Conservation (phyloP, 2,888 invertebrate genomes). For the Neria commutata region DNA sequence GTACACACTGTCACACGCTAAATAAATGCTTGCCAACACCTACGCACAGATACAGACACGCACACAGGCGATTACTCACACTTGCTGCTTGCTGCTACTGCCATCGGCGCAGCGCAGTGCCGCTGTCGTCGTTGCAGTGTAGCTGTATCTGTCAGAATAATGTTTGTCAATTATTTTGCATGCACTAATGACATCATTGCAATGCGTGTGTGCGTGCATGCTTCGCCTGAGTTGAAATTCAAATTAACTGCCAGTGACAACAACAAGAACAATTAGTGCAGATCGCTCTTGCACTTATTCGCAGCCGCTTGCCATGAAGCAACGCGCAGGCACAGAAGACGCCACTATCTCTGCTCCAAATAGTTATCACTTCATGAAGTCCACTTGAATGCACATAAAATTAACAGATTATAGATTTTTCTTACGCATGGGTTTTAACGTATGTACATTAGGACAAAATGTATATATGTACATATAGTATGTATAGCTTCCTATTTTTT, state of each 20-base stretch:
- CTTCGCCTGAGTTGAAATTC: neutral
- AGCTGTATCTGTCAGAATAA: constrained; percentile 24
- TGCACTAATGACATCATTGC: constrained; percentile 21
- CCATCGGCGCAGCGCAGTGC: neutral
- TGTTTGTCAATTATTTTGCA: constrained; percentile 27
- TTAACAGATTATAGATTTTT: too few species aligned
- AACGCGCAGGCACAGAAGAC: neutral
- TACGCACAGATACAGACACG: constrained; percentile 10
- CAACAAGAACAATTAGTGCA: neutral
- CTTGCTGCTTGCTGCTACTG: constrained; percentile 26
- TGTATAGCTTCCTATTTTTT: too few species aligned
- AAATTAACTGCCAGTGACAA: neutral
- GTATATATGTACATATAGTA: too few species aligned
- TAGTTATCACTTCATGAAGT: too few species aligned
- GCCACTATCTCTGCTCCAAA: too few species aligned
- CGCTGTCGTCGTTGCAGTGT: neutral
- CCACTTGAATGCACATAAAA: too few species aligned
- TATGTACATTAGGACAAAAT: too few species aligned
- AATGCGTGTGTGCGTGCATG: constrained; percentile 5
- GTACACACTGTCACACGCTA: constrained; percentile 23
- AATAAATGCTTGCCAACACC: constrained; percentile 15
- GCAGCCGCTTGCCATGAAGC: neutral
- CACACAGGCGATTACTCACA: constrained; percentile 9
- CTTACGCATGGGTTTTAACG: too few species aligned
- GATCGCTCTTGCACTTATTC: neutral